These are phyloP conservation scores for Dendrolimus kikuchii DNA, from an alignment of 1,140 invertebrate species.

Conservation along the genomic window DNA sequence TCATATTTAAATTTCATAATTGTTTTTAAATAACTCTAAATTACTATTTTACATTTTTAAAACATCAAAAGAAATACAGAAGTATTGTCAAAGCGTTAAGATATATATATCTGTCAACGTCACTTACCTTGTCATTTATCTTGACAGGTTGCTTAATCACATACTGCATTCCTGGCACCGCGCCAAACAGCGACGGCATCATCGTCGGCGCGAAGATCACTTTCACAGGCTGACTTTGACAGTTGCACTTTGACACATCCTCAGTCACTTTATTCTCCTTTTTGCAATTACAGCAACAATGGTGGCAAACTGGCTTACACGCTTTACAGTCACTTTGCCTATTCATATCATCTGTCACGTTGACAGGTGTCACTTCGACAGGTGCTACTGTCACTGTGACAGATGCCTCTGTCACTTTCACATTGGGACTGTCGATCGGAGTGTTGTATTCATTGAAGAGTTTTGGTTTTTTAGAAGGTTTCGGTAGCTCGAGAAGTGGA, in stretches of 20 bases:
- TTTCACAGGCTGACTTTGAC: slow-evolving; percentile 43
- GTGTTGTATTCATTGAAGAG: slow-evolving; percentile 18
- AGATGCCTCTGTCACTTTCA: neutral
- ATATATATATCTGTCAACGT: neutral
- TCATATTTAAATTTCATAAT: too few relatives aligned
- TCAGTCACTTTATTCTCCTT: slow-evolving; percentile 1
- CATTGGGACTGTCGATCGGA: neutral
- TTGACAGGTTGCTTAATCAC: slow-evolving; percentile 29
- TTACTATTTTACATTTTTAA: neutral
- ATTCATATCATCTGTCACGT: neutral
- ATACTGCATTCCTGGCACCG: slow-evolving; percentile 38
- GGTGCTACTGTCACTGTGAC: neutral
- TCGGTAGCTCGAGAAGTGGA: slow-evolving; percentile 41
- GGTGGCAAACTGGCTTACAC: slow-evolving; percentile 6
- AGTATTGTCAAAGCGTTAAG: neutral
- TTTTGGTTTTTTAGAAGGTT: slow-evolving; percentile 43
- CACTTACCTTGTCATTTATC: slow-evolving; percentile 36
- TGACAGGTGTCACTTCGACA: neutral
- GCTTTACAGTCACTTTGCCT: slow-evolving; percentile 12
- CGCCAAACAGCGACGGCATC: slow-evolving; percentile 48
- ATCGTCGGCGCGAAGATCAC: slow-evolving; percentile 54
- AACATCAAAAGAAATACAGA: too few relatives aligned
- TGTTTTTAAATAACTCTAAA: too few relatives aligned
- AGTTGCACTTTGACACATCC: slow-evolving; percentile 13
- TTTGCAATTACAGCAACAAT: slow-evolving; percentile 12